Evolutionary conservation across 2,113 vertebrate species (phyloP).

Genomic region (Sisor rabdophorus): DNA sequence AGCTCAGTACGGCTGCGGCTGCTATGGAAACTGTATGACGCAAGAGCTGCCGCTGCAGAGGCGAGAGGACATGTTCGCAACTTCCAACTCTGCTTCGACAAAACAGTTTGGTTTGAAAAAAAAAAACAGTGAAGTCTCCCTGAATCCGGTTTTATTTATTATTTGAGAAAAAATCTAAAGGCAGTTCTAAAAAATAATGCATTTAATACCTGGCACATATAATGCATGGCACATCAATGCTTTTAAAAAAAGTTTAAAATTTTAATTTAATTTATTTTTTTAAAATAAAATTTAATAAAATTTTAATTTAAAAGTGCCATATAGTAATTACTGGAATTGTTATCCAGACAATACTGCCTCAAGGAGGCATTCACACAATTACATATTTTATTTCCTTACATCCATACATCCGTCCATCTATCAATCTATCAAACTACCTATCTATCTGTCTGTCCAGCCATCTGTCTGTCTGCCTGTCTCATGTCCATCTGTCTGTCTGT

Average conservation of each 20-base stretch:
- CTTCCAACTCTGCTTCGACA: slow-evolving; percentile 39
- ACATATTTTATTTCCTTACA: slow-evolving; percentile 5
- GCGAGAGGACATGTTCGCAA: slow-evolving; percentile 52
- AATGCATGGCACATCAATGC: slow-evolving; percentile 6
- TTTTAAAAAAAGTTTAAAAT: too few species aligned
- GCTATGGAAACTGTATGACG: slow-evolving; percentile 60
- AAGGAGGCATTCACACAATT: slow-evolving; percentile 34
- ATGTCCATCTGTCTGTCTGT: too few species aligned
- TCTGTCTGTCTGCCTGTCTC: too few species aligned
- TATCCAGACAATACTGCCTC: slow-evolving; percentile 49
- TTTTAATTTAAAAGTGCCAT: slow-evolving; percentile 23
- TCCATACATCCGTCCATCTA: too few species aligned
- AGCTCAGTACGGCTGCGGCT: slow-evolving; percentile 40
- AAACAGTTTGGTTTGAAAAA: slow-evolving; percentile 38
- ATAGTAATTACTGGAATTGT: slow-evolving; percentile 43
- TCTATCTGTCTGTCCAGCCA: too few species aligned
- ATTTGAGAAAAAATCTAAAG: slow-evolving; percentile 25
- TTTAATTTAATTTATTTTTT: too few species aligned
- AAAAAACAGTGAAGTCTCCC: too few species aligned
- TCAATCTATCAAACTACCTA: too few species aligned
- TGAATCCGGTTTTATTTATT: background rate
- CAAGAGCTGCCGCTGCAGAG: slow-evolving; percentile 53
- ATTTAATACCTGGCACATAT: background rate
- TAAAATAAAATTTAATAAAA: slow-evolving; percentile 1
- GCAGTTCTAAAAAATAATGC: background rate